Evolutionary conservation across 2,888 invertebrate genomes (phyloP).

Genomic region (Euplexia lucipara): DNA sequence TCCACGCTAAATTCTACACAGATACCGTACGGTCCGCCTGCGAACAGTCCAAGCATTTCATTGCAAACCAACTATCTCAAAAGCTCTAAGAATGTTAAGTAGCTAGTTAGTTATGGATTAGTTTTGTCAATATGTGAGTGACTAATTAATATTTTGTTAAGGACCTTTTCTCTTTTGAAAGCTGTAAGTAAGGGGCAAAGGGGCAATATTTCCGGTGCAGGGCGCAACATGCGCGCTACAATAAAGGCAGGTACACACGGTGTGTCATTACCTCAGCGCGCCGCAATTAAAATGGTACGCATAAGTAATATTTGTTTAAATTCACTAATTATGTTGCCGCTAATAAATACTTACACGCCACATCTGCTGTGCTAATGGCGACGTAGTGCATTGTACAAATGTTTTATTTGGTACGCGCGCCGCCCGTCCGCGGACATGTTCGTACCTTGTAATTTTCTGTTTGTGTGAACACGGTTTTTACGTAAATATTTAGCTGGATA

Average conservation of each 20-base stretch:
- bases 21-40: conserved; percentile 64
- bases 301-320: conserved; percentile 89
- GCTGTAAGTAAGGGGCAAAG: conserved; percentile 52
- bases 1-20: conserved; percentile 68
- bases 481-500: conserved; percentile 61
- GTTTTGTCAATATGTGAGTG: conserved; percentile 61
- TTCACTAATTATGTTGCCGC: conserved; percentile 87
- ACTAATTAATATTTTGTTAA: conserved; percentile 53
- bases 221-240: conserved; percentile 61
- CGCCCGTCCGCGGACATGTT: conserved; percentile 62
- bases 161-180: conserved; percentile 46
- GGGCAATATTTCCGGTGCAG: conserved; percentile 69
- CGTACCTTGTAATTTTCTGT: conserved; percentile 81
- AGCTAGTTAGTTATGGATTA: conserved; percentile 59
- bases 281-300: conserved; percentile 87
- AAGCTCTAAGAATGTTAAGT: conserved; percentile 62
- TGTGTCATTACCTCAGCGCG: conserved; percentile 79
- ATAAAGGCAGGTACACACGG: conserved; percentile 67
- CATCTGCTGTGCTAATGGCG: conserved; percentile 85
- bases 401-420: conserved; percentile 82
- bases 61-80: conserved; percentile 58
- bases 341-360: conserved; percentile 88
- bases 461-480: conserved; percentile 76
- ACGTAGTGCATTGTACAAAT: conserved; percentile 79
- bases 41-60: conserved; percentile 65